Percentiles rank a stretch among this genome's conserved stretches.
Conservation (phyloP, 37 sponge, comb jelly and placozoan genomes). For the Tethya wilhelma region DNA sequence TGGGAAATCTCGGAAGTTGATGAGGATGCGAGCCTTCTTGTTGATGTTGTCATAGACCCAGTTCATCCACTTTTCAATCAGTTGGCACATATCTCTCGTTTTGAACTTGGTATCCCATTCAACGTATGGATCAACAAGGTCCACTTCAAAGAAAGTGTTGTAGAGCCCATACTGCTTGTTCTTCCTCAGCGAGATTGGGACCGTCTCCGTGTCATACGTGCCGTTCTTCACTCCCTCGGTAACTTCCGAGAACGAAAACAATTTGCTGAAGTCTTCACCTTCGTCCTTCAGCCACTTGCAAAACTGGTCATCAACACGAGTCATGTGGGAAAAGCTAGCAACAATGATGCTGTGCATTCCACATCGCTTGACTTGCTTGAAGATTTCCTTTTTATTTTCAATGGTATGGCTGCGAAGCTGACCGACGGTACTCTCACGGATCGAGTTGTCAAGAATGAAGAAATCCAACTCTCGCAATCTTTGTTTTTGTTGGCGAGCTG, state of each 20-base stretch:
- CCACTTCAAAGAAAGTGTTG: constrained; percentile 80
- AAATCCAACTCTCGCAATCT: constrained; percentile 76
- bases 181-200: constrained; percentile 70
- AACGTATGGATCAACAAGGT: constrained; percentile 35
- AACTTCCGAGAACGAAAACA: constrained; percentile 81
- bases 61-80: constrained; percentile 58
- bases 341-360: constrained; percentile 80
- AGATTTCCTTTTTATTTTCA: constrained; percentile 77
- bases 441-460: constrained; percentile 88
- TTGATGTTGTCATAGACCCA: constrained; percentile 50
- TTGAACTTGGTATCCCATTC: constrained; percentile 70
- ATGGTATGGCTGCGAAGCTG: constrained; percentile 85
- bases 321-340: constrained; percentile 75
- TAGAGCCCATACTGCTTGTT: constrained; percentile 64
- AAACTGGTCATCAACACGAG: constrained; percentile 84
- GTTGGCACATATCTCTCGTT: constrained; percentile 57
- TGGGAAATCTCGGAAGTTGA: constrained; percentile 86
- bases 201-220: constrained; percentile 48
- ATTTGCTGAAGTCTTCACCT: constrained; percentile 56
- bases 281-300: constrained; percentile 44
- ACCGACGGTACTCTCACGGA: constrained; percentile 94
- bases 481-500: no score
- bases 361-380: constrained; percentile 66
- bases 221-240: constrained; percentile 47
- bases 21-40: constrained; percentile 47